A percentile compares a stretch with the other conserved stretches of the same genome.
Evolutionary conservation across 2,888 invertebrate genomes (phyloP).

Genomic region (Noctuana brunneofusca): DNA sequence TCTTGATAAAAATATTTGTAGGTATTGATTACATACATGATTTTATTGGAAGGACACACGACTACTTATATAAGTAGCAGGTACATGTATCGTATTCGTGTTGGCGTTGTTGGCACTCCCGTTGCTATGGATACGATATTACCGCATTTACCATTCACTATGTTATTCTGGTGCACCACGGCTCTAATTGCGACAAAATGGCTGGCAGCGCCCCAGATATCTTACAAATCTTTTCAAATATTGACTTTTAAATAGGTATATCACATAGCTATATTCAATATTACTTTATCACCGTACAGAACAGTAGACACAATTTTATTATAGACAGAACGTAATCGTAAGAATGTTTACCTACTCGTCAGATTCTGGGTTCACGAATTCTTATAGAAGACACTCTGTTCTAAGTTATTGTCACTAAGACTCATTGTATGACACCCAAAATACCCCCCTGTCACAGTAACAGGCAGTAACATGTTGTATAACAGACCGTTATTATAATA

Average conservation of each 20-base stretch:
- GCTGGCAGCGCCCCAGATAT: background rate
- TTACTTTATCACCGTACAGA: too few species aligned
- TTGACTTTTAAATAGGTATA: background rate
- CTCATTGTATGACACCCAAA: too few species aligned
- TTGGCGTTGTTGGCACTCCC: slow-evolving; percentile 9
- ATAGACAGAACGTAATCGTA: too few species aligned
- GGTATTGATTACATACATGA: background rate
- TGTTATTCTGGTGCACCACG: slow-evolving; percentile 12
- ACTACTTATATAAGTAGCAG: background rate
- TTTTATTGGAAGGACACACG: background rate
- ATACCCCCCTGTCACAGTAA: too few species aligned
- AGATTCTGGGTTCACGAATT: too few species aligned
- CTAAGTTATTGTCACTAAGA: too few species aligned
- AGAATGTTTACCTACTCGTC: too few species aligned
- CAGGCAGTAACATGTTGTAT: too few species aligned
- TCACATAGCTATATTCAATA: too few species aligned
- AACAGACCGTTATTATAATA: too few species aligned
- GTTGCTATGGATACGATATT: slow-evolving; percentile 21
- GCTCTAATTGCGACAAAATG: slow-evolving; percentile 11
- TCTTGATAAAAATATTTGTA: background rate
- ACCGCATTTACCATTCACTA: slow-evolving; percentile 17
- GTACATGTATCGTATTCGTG: background rate
- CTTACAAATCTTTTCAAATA: background rate
- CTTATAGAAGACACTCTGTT: too few species aligned
- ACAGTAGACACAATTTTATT: too few species aligned